Base-by-base conservation (phyloP, 2,113 vertebrate species). In the Ahaetulla prasina region DNA sequence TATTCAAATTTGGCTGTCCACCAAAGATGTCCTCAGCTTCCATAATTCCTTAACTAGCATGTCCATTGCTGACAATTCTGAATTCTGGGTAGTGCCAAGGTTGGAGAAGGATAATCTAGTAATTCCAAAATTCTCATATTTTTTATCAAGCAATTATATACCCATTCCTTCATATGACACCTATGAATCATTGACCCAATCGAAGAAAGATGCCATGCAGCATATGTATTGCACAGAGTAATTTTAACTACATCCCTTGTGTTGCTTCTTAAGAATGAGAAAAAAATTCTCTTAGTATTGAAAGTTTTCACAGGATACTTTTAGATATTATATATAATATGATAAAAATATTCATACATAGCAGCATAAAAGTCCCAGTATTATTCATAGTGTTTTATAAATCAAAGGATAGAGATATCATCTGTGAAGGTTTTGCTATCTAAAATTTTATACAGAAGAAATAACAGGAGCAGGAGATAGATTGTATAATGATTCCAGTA, bases 101-200 rank as follows among this genome's bases (percentile, higher is more conserved):
- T 43, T 43, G 16, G 20, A 0, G 35, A 80, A 43, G 27, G 10
- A 55, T 57, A 84, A 91, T 43, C 25, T 43, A 47, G 27, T 60
- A 55, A 80, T 85, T 16, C 43, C 0, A 0, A 47, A 0, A 5
- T n/a, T 0, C 27, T 43, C 3, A 80, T 80, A 43, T 80, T 43
- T 8, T 43, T 80, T 87, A 87, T 25, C 47, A 47, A 87, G 85
- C 25, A 87, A 50, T 49, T 87, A 8, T 50, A 14, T 49, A 0
- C 53, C 4, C 30, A 87, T 90, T 74, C 27, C 16, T 85, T n/a
- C 49, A 49, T 47, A 30, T 2, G 18, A 39, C 11, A 55, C 20
- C 23, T 30, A 39, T 85, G 49, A 0, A 85, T 93, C 49, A 85
- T 27, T 57, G 11, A 8, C 57, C 89, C 43, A n/a, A 27, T 74